Evolutionary conservation across 2,888 invertebrate genomes (phyloP), one percentile per base, ranked within the genome.

Genomic region (Shargacucullia verbasci): DNA sequence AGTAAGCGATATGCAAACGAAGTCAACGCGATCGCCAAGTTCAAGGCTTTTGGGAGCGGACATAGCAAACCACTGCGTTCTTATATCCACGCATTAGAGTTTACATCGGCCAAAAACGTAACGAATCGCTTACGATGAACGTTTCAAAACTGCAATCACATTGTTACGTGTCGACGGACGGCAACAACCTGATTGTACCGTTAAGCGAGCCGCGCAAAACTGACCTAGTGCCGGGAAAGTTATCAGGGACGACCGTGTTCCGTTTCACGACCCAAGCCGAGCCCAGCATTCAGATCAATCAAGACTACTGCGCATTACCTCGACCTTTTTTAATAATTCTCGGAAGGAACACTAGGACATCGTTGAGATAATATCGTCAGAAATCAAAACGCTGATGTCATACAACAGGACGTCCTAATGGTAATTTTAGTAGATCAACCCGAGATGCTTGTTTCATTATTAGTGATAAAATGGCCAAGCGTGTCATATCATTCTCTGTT

Each of bases 201-300:
- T 94, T 94, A 92, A 82, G 82, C 87, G 88, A 88, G 87, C 88
- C 85, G 87, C 86, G 89, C 91, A 91, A 88, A 93, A 91, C 92
- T 93, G 93, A 94, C 93, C 93, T 93, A 94, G 90, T 94, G 90
- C 87, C 91, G 89, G 88, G 90, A 89, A 90, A 91, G 89, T 88
- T 91, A 91, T 90, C 91, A 91, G 88, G 85, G 86, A 87, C 90
- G 85, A 84, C 82, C 70, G 82, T 86, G 83, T 89, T 86, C 86
- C 86, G 88, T 85, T 88, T 88, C 82, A 76, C 85, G 86, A 85
- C 79, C 80, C 67, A 48, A 68, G 48, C 52, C 61, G 66, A 81
- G 70, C 73, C 79, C 76, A 78, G 72, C 78, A 80, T 67, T 65
- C 56, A 76, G 77, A 81, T 80, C 78, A 79, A 81, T 81, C 77